Conservation (phyloP, 53 echinoderm and acorn worm genomes). For the Apostichopus leukothele region DNA sequence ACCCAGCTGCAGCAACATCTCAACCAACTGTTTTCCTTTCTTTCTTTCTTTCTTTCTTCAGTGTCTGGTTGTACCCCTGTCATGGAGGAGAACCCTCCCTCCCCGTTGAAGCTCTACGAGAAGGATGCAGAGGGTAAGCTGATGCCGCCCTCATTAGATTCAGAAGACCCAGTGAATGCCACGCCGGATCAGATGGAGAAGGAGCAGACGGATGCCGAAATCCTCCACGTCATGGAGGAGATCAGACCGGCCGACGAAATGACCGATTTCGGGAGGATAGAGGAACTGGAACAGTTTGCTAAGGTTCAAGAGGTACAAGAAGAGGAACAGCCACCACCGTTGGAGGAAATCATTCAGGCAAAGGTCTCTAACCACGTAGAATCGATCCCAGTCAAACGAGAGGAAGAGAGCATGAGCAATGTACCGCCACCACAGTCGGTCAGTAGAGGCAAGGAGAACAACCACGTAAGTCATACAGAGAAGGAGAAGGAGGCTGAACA, state of each 20-base stretch:
- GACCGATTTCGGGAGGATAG: neutral
- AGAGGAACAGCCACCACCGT: slow-evolving; percentile 13
- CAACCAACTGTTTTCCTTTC: no score
- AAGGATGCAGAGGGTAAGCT: slow-evolving; percentile 39
- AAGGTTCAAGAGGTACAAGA: neutral
- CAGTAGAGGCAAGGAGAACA: neutral
- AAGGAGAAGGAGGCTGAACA: neutral
- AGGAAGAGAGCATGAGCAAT: neutral
- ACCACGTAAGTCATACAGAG: slow-evolving; percentile 14
- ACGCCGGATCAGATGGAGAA: slow-evolving; percentile 8
- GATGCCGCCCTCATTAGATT: slow-evolving; percentile 17
- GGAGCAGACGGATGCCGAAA: slow-evolving; percentile 24
- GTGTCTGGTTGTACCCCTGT: slow-evolving; percentile 32
- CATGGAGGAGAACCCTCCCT: slow-evolving; percentile 20
- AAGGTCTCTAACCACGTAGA: slow-evolving; percentile 17
- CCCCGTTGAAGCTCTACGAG: slow-evolving; percentile 26
- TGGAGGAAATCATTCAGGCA: slow-evolving; percentile 29
- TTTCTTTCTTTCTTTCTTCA: neutral
- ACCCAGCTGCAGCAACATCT: no score
- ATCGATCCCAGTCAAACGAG: neutral
- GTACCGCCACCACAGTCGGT: neutral
- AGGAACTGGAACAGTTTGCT: slow-evolving; percentile 18
- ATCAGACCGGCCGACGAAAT: slow-evolving; percentile 27
- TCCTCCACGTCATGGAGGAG: slow-evolving; percentile 38
- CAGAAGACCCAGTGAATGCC: neutral